These are phyloP conservation scores for Lutjanus campechanus DNA, from an alignment of 2,797 vertebrate genomes.

Conservation along the genomic window DNA sequence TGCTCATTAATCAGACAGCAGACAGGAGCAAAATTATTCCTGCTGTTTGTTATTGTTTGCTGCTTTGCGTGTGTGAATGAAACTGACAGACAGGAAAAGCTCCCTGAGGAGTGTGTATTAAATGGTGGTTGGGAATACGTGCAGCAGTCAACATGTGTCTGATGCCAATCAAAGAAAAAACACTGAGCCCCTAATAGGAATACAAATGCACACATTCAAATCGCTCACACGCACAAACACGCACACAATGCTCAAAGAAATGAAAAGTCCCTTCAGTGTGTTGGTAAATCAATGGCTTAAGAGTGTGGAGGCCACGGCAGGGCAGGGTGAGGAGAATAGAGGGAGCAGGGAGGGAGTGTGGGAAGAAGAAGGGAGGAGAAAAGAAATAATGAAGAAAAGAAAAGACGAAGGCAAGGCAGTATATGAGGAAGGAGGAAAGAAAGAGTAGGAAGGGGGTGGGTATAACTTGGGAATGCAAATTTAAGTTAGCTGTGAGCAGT, in stretches of 20 bases:
- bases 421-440: neutral
- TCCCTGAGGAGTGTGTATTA: slow-evolving; percentile 30
- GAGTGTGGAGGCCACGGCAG: slow-evolving; percentile 22
- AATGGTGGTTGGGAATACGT: slow-evolving; percentile 3
- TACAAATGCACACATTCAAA: neutral
- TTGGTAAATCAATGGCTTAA: slow-evolving; percentile 29
- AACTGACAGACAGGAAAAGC: slow-evolving; percentile 29
- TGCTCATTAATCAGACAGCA: slow-evolving; percentile 55
- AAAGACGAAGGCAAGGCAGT: neutral
- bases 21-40: slow-evolving; percentile 25
- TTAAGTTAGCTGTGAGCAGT: neutral
- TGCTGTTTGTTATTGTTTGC: slow-evolving; percentile 26
- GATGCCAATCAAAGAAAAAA: slow-evolving; percentile 19
- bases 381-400: neutral
- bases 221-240: slow-evolving; percentile 8
- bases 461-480: neutral
- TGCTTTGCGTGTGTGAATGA: slow-evolving; percentile 9
- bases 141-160: slow-evolving; percentile 3
- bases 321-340: slow-evolving; percentile 17
- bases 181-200: neutral
- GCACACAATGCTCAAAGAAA: slow-evolving; percentile 19
- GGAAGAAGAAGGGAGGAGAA: neutral
- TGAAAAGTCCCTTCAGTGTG: slow-evolving; percentile 19
- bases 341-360: slow-evolving; percentile 15
- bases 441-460: neutral